Conservation (phyloP, 2,888 invertebrate species). For the Mythimna vitellina region DNA sequence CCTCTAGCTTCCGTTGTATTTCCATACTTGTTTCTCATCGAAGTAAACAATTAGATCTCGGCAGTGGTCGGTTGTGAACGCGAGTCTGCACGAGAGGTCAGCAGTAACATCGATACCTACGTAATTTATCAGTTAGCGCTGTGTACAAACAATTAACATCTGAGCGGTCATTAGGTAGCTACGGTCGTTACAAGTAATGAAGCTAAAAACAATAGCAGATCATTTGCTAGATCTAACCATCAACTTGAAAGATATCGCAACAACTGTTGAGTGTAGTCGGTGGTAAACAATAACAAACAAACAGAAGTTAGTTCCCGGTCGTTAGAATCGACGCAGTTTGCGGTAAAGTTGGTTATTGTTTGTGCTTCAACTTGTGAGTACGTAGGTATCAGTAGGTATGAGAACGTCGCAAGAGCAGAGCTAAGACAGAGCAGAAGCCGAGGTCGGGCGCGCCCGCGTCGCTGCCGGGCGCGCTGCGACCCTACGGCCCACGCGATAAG, state of each 20-base stretch:
- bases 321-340: conserved; percentile 38
- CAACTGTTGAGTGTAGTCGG: conserved; percentile 42
- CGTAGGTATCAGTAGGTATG: conserved; percentile 62
- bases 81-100: conserved; percentile 39
- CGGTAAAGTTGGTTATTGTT: conserved; percentile 56
- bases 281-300: conserved; percentile 56
- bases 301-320: conserved; percentile 45
- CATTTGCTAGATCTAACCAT: conserved; percentile 3
- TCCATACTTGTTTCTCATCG: conserved; percentile 49
- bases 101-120: conserved; percentile 30
- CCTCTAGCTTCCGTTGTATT: conserved; percentile 46
- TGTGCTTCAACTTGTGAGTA: conserved; percentile 51
- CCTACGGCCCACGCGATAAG: conserved; percentile 87
- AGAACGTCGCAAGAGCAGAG: conserved; percentile 87
- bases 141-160: conserved; percentile 54
- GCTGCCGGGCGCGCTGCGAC: conserved; percentile 73
- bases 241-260: conserved; percentile 16
- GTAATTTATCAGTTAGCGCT: conserved; percentile 50
- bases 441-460: conserved; percentile 81
- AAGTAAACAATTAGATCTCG: conserved; percentile 36
- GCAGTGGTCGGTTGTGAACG: conserved; percentile 24
- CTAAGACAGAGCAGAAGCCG: conserved; percentile 82
- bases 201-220: conserved; percentile 3
- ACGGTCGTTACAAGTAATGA: conserved; percentile 25
- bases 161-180: conserved; percentile 37